phyloP scores from a whole-genome alignment of 2,113 vertebrate genomes.

The Sciurus niger region DNA sequence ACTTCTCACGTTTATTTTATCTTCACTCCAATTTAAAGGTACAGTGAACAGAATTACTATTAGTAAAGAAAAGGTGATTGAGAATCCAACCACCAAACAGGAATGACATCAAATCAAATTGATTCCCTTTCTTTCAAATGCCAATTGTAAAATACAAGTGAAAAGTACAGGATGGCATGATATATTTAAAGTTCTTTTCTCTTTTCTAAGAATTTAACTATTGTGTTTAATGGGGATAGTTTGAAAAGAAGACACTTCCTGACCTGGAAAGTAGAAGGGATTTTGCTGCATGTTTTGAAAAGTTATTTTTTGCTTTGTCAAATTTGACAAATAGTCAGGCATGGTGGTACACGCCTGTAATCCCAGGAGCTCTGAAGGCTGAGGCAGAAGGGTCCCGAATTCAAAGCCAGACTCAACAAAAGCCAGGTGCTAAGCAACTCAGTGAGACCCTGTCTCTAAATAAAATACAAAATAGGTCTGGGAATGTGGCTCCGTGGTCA shows the following conservation, averaged over 20 bases:
- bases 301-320: background rate
- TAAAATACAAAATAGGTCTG: no score
- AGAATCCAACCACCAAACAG: conserved; percentile 6
- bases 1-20: background rate
- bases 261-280: background rate
- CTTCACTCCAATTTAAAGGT: background rate
- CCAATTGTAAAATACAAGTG: conserved; percentile 25
- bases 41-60: background rate
- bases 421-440: no score
- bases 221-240: background rate
- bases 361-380: no score
- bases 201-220: conserved; percentile 41
- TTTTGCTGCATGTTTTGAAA: background rate
- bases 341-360: no score
- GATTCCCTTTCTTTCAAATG: background rate
- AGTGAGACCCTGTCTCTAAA: no score
- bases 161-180: background rate
- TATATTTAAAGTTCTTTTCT: background rate
- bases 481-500: no score
- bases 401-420: no score
- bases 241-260: background rate
- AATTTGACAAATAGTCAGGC: background rate
- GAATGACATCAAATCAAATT: background rate
- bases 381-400: no score
- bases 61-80: background rate